Base-by-base conservation (phyloP, 2,113 vertebrate species). In the Notothenia coriiceps region DNA sequence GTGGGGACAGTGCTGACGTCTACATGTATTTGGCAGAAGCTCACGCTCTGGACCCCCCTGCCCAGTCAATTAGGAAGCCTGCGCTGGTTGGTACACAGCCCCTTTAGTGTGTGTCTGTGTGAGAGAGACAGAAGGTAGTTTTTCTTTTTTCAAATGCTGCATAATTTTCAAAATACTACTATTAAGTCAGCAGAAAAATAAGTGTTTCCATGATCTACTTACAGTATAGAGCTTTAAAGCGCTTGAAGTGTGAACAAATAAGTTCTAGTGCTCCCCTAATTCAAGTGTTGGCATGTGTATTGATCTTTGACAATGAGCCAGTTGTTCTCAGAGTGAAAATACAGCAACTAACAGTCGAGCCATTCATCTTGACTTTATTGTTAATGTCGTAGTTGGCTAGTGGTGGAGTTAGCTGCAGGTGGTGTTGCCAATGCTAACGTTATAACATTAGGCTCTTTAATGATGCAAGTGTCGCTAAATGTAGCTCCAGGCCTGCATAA, bases 11-110 rank as follows among this genome's bases (percentile, higher is more conserved):
- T 76, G 70, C 54, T 47, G 70, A 75, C 54, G 76, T 84, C 65
- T 57, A 65, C 83, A 74, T 64, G 82, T 59, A 60, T 81, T 88
- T 90, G 91, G 85, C 89, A 88, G 79, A 52, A 68, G 59, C 73
- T 66, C 50, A 33, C 10, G 66, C 86, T 86, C 74, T 77, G 80
- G 83, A 80, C 78, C 65, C 64, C 74, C 51, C 63, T 86, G 84
- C 73, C 70, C 78, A 83, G 72, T 80, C 87, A 89, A 83, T 89
- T 86, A 86, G 71, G 71, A 79, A 15, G 22, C 70, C 35, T 61
- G 63, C 71, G 74, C 54, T 79, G 51, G 70, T 77, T 67, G 71
- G 71, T 86, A 73, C 84, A 78, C 65, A 85, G 83, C 75, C 57
- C 73, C 54, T 64, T 80, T 77, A 77, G 62, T 52, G 33, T 68